phyloP scores from a whole-genome alignment of 2,113 vertebrate genomes.

The Myiopsitta monachus region DNA sequence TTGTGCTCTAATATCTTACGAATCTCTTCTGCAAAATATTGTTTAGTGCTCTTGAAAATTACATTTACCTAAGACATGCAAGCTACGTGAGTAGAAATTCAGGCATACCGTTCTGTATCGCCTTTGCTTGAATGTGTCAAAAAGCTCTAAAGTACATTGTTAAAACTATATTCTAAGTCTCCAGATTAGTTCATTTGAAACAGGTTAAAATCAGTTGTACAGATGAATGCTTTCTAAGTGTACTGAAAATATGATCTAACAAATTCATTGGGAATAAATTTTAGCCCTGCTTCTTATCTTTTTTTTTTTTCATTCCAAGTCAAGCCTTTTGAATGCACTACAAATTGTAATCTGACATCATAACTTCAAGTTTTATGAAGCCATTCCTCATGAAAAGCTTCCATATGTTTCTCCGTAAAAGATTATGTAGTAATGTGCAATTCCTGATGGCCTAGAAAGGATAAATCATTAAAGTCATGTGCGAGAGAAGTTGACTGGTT shows the following conservation, averaged over 20 bases:
- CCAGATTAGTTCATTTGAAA: neutral
- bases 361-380: neutral
- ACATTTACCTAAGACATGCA: neutral
- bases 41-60: neutral
- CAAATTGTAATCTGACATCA: neutral
- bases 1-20: neutral
- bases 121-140: neutral
- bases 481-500: accelerated
- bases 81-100: neutral
- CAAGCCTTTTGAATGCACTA: neutral
- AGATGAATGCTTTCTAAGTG: neutral
- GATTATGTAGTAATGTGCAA: neutral
- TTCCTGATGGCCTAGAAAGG: neutral
- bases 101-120: neutral
- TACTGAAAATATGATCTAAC: neutral
- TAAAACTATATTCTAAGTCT: neutral
- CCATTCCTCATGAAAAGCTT: neutral
- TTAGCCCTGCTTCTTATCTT: neutral
- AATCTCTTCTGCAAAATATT: neutral
- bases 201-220: neutral
- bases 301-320: neutral
- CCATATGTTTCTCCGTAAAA: neutral
- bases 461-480: neutral
- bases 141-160: neutral
- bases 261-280: neutral